Evolutionary conservation across 2,113 vertebrate species (phyloP), one percentile per base, ranked within the genome.

Genomic region (Eidolon helvum): DNA sequence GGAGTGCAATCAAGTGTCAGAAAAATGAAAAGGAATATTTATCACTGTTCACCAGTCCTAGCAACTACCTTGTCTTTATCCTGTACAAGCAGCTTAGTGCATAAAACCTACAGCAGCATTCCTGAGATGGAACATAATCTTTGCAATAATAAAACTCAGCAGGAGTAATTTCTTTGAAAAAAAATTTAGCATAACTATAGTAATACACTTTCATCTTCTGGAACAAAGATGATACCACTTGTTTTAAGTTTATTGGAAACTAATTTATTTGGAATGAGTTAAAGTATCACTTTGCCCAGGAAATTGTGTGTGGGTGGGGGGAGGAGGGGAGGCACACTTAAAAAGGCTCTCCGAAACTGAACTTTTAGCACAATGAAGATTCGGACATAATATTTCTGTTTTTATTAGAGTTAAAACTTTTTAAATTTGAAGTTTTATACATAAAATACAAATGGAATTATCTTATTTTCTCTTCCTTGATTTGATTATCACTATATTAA

Each of bases 11-110:
- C n/a, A 66, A 84, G n/a, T 65, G 28, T 95, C 84, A 90, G 61
- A 89, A 93, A 97, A 97, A 95, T 4, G 7, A 69, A 94, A 93
- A 38, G 75, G 21, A 40, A 26, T 63, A 43, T 88, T 66, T 57
- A 43, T 57, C 50, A 63, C 61, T 87, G 50, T 66, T 96, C 85
- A 93, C 59, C 33, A 68, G 85, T 45, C 74, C 68, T 84, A 74
- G 95, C 2, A 79, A 65, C 50, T 48, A 40, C 26, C 33, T 6
- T 43, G 48, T 43, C 59, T 89, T 72, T 57, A 86, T 75, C 38
- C 68, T 8, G 5, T 45, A n/a, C 18, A 66, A 66, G 84, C 30
- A 48, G 82, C 18, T 63, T 21, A 30, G 30, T 14, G 6, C 45
- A 33, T 7, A 35, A 35, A 72, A 63, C 28, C 22, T 53, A n/a